These are phyloP conservation scores for Malurus elegans DNA, from an alignment of 2,113 vertebrate genomes.

Conservation along the genomic window DNA sequence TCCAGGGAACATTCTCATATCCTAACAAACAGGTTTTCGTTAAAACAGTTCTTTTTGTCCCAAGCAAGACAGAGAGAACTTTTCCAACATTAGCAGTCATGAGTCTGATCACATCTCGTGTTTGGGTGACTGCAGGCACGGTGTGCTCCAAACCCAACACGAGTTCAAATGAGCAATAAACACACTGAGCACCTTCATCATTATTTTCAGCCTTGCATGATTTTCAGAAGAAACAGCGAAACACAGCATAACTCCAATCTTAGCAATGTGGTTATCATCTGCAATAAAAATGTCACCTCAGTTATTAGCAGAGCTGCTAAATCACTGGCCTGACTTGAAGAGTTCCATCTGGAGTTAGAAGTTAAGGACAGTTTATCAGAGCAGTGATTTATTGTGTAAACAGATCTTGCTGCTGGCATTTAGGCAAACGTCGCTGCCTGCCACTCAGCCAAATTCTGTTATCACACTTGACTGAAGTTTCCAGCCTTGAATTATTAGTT, in stretches of 20 bases:
- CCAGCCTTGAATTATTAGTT: conserved; percentile 43
- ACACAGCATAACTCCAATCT: neutral
- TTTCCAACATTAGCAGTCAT: neutral
- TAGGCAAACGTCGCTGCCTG: neutral
- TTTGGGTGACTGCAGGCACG: neutral
- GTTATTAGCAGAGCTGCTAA: neutral
- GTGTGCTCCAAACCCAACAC: neutral
- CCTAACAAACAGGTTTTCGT: neutral
- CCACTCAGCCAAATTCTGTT: conserved; percentile 3
- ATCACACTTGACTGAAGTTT: conserved; percentile 32
- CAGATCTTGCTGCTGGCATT: neutral
- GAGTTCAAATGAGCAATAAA: neutral
- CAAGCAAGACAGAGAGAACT: neutral
- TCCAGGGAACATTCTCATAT: neutral
- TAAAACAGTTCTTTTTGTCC: neutral
- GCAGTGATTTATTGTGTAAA: conserved; percentile 9
- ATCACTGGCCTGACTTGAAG: neutral
- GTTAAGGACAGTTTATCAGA: conserved; percentile 6
- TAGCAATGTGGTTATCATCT: neutral
- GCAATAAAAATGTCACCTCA: neutral
- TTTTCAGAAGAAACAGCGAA: neutral
- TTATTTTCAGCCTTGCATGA: neutral
- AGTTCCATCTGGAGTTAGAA: conserved; percentile 12
- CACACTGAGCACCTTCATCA: neutral
- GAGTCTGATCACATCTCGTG: neutral